Percentiles rank a stretch among this genome's conserved stretches.
These are phyloP conservation scores for Intellagama lesueurii DNA, from an alignment of 2,797 vertebrate genomes.

Conservation along the genomic window DNA sequence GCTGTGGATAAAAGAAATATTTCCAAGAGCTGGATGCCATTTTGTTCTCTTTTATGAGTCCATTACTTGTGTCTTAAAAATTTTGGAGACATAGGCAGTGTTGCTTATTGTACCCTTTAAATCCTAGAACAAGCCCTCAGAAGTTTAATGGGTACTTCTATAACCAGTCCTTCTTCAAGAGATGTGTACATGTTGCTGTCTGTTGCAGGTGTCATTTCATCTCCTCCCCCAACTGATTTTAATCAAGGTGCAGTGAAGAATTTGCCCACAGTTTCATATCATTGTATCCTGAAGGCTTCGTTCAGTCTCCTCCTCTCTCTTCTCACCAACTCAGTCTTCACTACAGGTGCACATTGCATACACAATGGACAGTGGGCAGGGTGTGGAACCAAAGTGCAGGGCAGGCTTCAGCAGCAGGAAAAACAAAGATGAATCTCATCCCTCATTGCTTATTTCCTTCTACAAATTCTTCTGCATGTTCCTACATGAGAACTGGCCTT, in stretches of 20 bases:
- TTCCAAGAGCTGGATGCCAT: background rate
- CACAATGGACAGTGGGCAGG: background rate
- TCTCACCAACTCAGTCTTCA: background rate
- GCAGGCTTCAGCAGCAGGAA: background rate
- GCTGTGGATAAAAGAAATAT: background rate
- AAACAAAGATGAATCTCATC: slow-evolving; percentile 31
- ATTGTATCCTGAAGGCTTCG: background rate
- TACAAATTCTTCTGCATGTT: slow-evolving; percentile 31
- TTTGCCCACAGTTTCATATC: background rate
- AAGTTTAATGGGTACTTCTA: too few species aligned
- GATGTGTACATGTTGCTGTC: background rate
- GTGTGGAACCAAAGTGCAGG: background rate
- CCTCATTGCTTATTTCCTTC: slow-evolving; percentile 19
- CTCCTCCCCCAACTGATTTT: background rate
- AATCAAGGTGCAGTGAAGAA: background rate
- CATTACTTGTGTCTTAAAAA: background rate
- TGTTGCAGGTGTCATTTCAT: background rate
- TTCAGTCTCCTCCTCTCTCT: background rate
- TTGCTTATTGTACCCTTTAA: background rate
- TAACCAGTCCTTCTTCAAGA: background rate
- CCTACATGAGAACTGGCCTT: slow-evolving; percentile 31
- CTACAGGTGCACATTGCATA: background rate
- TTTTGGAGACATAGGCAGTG: background rate
- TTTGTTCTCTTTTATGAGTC: background rate
- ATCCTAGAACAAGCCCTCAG: background rate